Evolutionary conservation across 2,888 invertebrate species (phyloP), one percentile per base, ranked within the genome.

Genomic region (Pemphredon lugubris): DNA sequence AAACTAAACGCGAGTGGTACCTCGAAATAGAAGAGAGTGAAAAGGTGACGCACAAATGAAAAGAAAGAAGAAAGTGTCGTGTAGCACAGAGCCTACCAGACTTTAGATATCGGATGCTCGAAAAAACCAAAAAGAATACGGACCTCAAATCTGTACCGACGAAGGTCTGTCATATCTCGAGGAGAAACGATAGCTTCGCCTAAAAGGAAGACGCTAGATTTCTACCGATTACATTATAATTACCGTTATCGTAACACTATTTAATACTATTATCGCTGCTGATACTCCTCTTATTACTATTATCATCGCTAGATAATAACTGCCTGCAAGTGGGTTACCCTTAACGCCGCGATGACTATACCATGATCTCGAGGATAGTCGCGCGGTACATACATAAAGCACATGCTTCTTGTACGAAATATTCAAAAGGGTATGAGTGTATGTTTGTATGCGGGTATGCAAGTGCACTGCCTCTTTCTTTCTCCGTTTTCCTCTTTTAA

Each of bases 271-370:
- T 74, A 74, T 68, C 67, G 73, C 73, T 73, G 68, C 74, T 68
- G 68, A 74, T 73, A 68, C 44, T 74, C 67, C 60, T 63, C 73
- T 72, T 73, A 63, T 65, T 68, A 73, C 54, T 58, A 73, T 73
- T 68, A 74, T 68, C 68, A 50, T 63, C 68, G 58, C 58, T 73
- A 73, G 66, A 26, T 60, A 59, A 59, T 54, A 37, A 42, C 44
- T 13, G 54, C 45, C 57, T 39, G 42, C 69, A 18, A 16, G 6
- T 1, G 42, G 42, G 18, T 42, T 42, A 42, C 14, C 3, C 16
- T 13, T 16, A 16, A 1, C 16, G 47, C 16, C 26, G 21, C 54
- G 54, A 53, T 21, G 11, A 16, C 4, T 18, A 5, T 4, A 11
- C 6, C 34, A 34, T n/a, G n/a, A 34, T 34, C n/a, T 7, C n/a